Evolutionary conservation across 2,113 vertebrate species (phyloP).

Genomic region (Alectura lathami): DNA sequence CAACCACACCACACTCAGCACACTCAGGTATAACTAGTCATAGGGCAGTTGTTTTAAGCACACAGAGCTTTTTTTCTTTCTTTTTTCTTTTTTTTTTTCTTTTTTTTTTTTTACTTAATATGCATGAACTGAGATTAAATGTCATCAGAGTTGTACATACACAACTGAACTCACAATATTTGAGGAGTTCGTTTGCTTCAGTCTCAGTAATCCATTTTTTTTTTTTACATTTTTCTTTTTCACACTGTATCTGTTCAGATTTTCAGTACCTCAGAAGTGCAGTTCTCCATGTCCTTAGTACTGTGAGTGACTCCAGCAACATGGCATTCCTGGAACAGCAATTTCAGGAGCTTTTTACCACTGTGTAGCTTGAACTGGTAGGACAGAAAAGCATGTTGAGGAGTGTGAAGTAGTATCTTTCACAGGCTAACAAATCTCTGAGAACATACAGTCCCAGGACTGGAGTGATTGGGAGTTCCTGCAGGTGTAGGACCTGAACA

Average conservation of each 20-base stretch:
- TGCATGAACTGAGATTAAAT: not conserved
- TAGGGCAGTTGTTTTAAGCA: not conserved
- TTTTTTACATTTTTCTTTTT: not conserved
- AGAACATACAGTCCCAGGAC: not conserved
- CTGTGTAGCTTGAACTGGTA: not conserved
- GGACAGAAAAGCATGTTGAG: not conserved
- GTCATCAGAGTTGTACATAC: not conserved
- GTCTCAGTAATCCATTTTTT: not conserved
- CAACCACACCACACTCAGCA: not conserved
- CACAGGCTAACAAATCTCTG: conserved; percentile 6
- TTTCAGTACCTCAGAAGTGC: not conserved
- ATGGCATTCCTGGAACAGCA: not conserved
- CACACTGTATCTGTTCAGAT: not conserved
- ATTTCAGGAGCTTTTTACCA: not conserved
- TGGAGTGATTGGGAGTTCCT: conserved; percentile 31
- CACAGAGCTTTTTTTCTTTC: not conserved
- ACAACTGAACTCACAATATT: not conserved
- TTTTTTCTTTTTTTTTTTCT: not conserved
- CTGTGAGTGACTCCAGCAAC: not conserved
- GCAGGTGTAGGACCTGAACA: conserved; percentile 28
- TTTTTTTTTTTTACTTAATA: rapidly evolving
- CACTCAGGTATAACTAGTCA: not conserved
- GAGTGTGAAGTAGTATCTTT: not conserved
- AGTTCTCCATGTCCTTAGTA: not conserved
- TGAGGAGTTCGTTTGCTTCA: not conserved